Percentiles rank a stretch among this genome's conserved stretches.
Conservation (phyloP, 2,888 invertebrate genomes). For the Meloe dianella region DNA sequence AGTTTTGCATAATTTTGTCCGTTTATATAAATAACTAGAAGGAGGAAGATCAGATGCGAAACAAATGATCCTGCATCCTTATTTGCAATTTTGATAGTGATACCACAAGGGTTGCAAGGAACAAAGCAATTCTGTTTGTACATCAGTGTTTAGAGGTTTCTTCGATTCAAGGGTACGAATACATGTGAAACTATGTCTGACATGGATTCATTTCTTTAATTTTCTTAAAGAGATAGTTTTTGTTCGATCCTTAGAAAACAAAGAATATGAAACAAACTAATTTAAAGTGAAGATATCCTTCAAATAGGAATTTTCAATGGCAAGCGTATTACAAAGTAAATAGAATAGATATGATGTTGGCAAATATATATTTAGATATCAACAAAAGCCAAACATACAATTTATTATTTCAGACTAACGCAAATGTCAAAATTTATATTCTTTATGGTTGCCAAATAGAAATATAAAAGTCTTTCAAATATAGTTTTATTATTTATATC, state of each 20-base stretch:
- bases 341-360: constrained; percentile 33
- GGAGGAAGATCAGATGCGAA: not conserved
- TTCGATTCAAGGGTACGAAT: not conserved
- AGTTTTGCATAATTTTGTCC: not conserved
- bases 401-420: constrained; percentile 46
- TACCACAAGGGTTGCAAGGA: not conserved
- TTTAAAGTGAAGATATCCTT: not conserved
- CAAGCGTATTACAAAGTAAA: not conserved
- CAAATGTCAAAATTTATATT: constrained; percentile 47
- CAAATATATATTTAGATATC: constrained; percentile 47
- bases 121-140: not conserved
- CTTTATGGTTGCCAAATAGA: constrained; percentile 46
- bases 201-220: no score
- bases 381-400: constrained; percentile 45
- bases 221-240: no score
- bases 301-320: not conserved
- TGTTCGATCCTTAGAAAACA: no score
- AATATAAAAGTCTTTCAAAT: constrained; percentile 34
- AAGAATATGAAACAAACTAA: not conserved
- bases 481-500: constrained; percentile 16
- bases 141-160: not conserved
- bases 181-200: no score
- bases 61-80: not conserved
- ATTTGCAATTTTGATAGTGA: not conserved
- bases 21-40: not conserved